Base-by-base conservation (phyloP, 1,140 invertebrate genomes). In the Frieseomelitta varia region DNA sequence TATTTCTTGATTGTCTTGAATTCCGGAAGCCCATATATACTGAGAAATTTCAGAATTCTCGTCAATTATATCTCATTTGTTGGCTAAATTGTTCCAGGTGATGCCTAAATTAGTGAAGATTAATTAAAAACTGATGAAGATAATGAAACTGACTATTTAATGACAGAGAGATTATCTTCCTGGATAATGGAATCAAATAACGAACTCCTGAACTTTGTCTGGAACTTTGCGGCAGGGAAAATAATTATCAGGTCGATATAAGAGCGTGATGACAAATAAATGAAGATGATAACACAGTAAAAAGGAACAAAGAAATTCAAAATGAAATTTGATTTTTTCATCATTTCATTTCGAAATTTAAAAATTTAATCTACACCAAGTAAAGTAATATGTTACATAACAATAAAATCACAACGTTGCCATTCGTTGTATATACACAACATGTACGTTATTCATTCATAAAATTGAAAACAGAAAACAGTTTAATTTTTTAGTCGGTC, bases 101-200 rank as follows among this genome's bases (percentile, higher is more conserved):
- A n/a, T 73, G 30, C 0, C 17, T 2, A 34, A 17, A 72, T 51
- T 24, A 24, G 19, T 72, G 24, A 1, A 34, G 10, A 53, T 80
- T 63, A 53, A 39, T 11, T 72, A 39, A 17, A 14, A 56, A 30
- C 10, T 21, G 21, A 73, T 3, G 39, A 65, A 19, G 19, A 2
- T n/a, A 19, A 81, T 67, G 30, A 65, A 39, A 67, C 15, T 55
- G n/a, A 67, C 75, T 81, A 55, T 53, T 79, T 79, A 39, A 55
- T 55, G 47, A 14, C 39, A 51, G 17, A 6, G 27, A 1, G 14
- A 39, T 55, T 24, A 51, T 15, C 15, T n/a, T 10, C 3, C 39
- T 12, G 11, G 47, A 17, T 63, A 68, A 63, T 11, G 55, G 17
- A 6, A 27, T 34, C 24, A 68, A 30, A n/a, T 15, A 21, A 8